A percentile compares a stretch with the other conserved stretches of the same genome.
Evolutionary conservation across 2,888 invertebrate genomes (phyloP).

Genomic region (Hesperia comma): DNA sequence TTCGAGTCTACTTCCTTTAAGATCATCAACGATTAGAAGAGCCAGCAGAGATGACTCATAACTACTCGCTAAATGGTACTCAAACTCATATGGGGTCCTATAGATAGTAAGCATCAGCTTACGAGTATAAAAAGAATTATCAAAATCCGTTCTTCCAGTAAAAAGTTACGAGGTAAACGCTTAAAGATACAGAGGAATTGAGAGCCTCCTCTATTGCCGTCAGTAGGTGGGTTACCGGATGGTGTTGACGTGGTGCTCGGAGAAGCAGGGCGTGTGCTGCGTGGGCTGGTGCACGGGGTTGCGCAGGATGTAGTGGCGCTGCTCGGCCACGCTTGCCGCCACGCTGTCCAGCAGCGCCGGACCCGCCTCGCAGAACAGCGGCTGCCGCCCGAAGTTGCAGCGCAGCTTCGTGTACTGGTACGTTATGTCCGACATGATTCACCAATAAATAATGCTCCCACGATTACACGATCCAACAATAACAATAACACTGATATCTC

Average conservation of each 20-base stretch:
- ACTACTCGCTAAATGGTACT: no score
- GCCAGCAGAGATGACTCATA: no score
- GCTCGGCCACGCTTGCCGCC: conserved; percentile 56
- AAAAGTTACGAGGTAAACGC: no score
- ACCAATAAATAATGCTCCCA: neutral
- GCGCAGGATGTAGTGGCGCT: conserved; percentile 71
- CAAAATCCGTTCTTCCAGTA: no score
- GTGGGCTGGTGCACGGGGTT: conserved; percentile 79
- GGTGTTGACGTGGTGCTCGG: conserved; percentile 84
- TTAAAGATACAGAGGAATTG: no score
- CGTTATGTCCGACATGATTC: conserved; percentile 55
- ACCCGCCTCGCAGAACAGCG: conserved; percentile 75
- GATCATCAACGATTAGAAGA: no score
- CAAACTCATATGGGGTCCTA: no score
- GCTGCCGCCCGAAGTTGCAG: conserved; percentile 73
- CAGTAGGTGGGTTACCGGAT: conserved; percentile 51
- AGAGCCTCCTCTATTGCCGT: no score
- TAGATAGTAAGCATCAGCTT: no score
- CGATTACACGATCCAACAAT: conserved; percentile 9
- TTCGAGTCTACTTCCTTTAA: no score
- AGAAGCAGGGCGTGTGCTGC: conserved; percentile 72
- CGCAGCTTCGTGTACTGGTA: conserved; percentile 75
- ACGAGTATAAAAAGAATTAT: no score
- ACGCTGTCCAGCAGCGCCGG: conserved; percentile 71
- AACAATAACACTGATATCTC: neutral